Percentiles rank a stretch among this genome's conserved stretches.
Evolutionary conservation across 1,140 invertebrate genomes (phyloP).

Genomic region (Drusus annulatus): DNA sequence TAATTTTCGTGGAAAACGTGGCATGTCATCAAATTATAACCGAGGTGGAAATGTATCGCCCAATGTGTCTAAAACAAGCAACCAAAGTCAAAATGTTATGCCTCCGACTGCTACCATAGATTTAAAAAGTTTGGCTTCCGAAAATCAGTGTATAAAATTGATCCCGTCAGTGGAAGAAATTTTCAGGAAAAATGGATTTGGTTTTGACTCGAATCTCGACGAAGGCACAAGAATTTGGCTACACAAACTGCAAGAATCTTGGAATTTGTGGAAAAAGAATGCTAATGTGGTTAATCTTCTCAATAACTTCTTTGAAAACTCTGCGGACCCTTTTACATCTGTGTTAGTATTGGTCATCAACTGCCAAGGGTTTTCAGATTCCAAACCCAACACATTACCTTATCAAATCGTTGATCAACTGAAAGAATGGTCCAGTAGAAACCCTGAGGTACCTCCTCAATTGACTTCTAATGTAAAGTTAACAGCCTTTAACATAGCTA

Average conservation of each 20-base stretch:
- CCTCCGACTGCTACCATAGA: constrained; percentile 44
- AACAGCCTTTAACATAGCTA: constrained; percentile 72
- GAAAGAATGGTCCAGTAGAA: constrained; percentile 61
- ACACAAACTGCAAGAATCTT: constrained; percentile 22
- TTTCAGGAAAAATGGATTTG: constrained; percentile 37
- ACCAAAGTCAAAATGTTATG: background rate
- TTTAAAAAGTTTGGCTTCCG: constrained; percentile 40
- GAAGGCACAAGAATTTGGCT: constrained; percentile 35
- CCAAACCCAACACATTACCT: constrained; percentile 69
- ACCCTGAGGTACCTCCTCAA: constrained; percentile 62
- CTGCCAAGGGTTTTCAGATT: constrained; percentile 67
- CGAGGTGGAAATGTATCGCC: background rate
- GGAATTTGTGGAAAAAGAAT: constrained; percentile 70
- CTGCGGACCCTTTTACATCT: constrained; percentile 69
- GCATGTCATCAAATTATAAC: constrained; percentile 2
- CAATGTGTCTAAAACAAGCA: background rate
- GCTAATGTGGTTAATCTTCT: constrained; percentile 65
- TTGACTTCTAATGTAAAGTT: constrained; percentile 70
- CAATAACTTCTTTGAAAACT: constrained; percentile 66
- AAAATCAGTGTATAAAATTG: constrained; percentile 49
- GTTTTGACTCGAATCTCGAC: constrained; percentile 42
- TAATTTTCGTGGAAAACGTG: constrained; percentile 14
- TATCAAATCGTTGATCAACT: constrained; percentile 73
- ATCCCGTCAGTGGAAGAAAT: constrained; percentile 49
- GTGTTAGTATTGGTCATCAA: constrained; percentile 68